phyloP scores from a whole-genome alignment of 2,888 invertebrate species.

The Liopterus haemorrhoidalis region DNA sequence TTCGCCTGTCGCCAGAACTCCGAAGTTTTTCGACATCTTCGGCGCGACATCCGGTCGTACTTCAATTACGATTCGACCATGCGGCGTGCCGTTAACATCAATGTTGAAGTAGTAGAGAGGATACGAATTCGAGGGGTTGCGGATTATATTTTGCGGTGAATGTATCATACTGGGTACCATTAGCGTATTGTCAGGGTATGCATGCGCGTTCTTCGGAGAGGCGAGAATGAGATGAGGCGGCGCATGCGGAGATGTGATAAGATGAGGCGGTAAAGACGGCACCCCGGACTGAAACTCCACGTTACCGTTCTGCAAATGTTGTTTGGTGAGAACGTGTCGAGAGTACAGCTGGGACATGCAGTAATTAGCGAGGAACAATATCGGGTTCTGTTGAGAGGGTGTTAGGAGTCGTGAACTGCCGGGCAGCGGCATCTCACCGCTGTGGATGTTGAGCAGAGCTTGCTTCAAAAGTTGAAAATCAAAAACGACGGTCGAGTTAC shows the following conservation, averaged over 20 bases:
- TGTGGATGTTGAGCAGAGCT: conserved; percentile 58
- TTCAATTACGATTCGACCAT: conserved; percentile 70
- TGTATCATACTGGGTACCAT: conserved; percentile 46
- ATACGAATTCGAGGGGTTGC: conserved; percentile 54
- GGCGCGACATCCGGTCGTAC: conserved; percentile 73
- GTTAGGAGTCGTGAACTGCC: conserved; percentile 41
- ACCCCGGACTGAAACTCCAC: conserved; percentile 44
- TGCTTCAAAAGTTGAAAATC: conserved; percentile 63
- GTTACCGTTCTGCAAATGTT: conserved; percentile 51
- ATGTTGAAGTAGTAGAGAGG: conserved; percentile 73
- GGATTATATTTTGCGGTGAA: conserved; percentile 50
- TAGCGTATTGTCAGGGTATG: conserved; percentile 42
- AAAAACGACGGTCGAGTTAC: conserved; percentile 60
- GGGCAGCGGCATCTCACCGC: conserved; percentile 49
- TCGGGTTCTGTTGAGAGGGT: conserved; percentile 57
- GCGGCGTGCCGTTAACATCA: conserved; percentile 63
- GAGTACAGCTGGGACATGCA: conserved; percentile 69
- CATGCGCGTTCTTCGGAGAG: conserved; percentile 41
- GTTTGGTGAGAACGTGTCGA: conserved; percentile 56
- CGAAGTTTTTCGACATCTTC: conserved; percentile 75
- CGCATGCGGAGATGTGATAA: conserved; percentile 34
- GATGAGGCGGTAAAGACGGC: conserved; percentile 38
- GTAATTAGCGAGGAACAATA: conserved; percentile 68
- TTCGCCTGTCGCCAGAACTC: conserved; percentile 64
- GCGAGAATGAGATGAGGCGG: conserved; percentile 41